phyloP scores from a whole-genome alignment of 2,113 vertebrate genomes.

The Xyrauchen texanus region DNA sequence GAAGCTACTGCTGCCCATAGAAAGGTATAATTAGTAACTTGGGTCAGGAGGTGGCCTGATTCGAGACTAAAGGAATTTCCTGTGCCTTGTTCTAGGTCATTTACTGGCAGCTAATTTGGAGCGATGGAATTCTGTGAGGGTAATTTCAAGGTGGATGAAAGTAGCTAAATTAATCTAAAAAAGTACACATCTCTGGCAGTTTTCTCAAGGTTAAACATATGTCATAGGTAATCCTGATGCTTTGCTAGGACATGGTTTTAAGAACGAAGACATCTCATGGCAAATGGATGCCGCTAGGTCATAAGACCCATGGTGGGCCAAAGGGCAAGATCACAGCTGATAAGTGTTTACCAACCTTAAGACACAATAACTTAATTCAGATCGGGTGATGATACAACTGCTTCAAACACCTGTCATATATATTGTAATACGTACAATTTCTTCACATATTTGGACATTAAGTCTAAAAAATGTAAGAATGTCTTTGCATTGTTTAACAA shows the following conservation, averaged over 20 bases:
- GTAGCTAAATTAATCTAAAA: conserved; percentile 7
- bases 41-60: conserved; percentile 51
- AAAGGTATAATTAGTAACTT: conserved; percentile 58
- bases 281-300: background rate
- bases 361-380: too few relatives aligned
- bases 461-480: too few relatives aligned
- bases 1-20: conserved; percentile 24
- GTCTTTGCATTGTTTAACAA: too few relatives aligned
- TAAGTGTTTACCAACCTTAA: too few relatives aligned
- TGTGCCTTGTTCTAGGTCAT: conserved; percentile 48
- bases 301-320: background rate
- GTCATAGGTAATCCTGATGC: conserved; percentile 6
- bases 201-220: conserved; percentile 39
- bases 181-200: background rate
- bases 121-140: conserved; percentile 36
- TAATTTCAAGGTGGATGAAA: conserved; percentile 23
- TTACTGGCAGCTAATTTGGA: conserved; percentile 23
- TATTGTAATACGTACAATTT: too few relatives aligned
- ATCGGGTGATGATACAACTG: too few relatives aligned
- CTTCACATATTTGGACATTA: too few relatives aligned
- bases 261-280: background rate
- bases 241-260: background rate
- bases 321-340: conserved; percentile 17
- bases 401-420: too few relatives aligned
- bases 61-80: conserved; percentile 52